phyloP scores from a whole-genome alignment of 2,888 invertebrate species.

The Serrognathus titanus region DNA sequence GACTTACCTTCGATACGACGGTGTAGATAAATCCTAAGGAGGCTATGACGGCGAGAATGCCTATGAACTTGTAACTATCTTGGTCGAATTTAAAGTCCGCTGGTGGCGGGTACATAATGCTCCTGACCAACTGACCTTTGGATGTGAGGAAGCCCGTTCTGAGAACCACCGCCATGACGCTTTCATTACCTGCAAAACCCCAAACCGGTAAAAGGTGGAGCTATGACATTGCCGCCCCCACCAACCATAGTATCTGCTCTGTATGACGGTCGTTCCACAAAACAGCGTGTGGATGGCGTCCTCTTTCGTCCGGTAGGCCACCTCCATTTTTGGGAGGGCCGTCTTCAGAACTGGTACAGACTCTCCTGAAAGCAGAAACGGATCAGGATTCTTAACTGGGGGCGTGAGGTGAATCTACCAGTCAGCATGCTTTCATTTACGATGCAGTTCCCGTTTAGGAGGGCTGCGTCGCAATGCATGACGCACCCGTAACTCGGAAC shows the following conservation, averaged over 20 bases:
- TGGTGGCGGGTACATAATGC: conserved; percentile 92
- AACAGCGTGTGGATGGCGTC: conserved; percentile 85
- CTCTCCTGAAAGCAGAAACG: conserved; percentile 61
- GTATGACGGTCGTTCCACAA: conserved; percentile 87
- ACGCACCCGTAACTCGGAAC: conserved; percentile 78
- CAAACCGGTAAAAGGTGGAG: no score
- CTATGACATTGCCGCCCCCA: background rate
- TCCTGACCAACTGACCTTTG: conserved; percentile 82
- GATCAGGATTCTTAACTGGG: no score
- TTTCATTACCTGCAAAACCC: conserved; percentile 25
- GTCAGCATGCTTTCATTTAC: conserved; percentile 96
- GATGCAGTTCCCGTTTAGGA: conserved; percentile 82
- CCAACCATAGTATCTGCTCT: conserved; percentile 80
- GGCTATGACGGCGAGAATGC: conserved; percentile 76
- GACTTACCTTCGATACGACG: conserved; percentile 73
- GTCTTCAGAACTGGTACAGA: conserved; percentile 94
- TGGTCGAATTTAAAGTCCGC: conserved; percentile 95
- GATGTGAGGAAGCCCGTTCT: conserved; percentile 88
- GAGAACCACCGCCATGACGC: conserved; percentile 64
- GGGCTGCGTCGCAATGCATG: conserved; percentile 90
- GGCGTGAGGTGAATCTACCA: conserved; percentile 51
- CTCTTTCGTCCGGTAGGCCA: conserved; percentile 74
- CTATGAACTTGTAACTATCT: conserved; percentile 89
- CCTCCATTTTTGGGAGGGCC: conserved; percentile 67
- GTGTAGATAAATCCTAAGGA: conserved; percentile 83